Evolutionary conservation across 1,140 invertebrate species (phyloP).

Genomic region (Oncopeltus fasciatus): DNA sequence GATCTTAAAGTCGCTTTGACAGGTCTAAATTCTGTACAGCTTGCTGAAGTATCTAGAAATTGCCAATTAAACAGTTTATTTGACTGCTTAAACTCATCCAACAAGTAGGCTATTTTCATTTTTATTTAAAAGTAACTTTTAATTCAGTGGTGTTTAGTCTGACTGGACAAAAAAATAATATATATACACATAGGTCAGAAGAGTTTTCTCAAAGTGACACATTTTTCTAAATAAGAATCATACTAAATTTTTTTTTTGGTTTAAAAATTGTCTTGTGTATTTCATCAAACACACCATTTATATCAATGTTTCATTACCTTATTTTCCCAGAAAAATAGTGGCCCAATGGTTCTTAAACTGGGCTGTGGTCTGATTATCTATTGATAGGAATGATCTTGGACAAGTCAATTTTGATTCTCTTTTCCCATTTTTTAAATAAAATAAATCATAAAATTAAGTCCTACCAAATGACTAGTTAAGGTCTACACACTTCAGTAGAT

Average conservation of each 20-base stretch:
- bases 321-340: too few relatives aligned
- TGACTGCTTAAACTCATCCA: constrained; percentile 17
- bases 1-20: constrained; percentile 15
- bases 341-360: too few relatives aligned
- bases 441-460: too few relatives aligned
- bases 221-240: not conserved
- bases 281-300: not conserved
- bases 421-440: too few relatives aligned
- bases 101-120: constrained; percentile 15
- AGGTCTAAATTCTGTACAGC: not conserved
- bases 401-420: too few relatives aligned
- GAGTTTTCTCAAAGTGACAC: not conserved
- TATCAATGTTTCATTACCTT: too few relatives aligned
- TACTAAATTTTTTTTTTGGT: not conserved
- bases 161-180: not conserved
- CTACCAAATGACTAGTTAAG: too few relatives aligned
- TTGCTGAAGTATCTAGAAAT: not conserved
- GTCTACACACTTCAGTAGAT: too few relatives aligned
- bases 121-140: not conserved
- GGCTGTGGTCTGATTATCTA: too few relatives aligned
- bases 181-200: not conserved
- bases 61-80: constrained; percentile 12
- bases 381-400: too few relatives aligned
- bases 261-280: not conserved
- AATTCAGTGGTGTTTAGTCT: not conserved